Evolutionary conservation across 2,113 vertebrate genomes (phyloP), one percentile per base, ranked within the genome.

Genomic region (Gymnorhina tibicen): DNA sequence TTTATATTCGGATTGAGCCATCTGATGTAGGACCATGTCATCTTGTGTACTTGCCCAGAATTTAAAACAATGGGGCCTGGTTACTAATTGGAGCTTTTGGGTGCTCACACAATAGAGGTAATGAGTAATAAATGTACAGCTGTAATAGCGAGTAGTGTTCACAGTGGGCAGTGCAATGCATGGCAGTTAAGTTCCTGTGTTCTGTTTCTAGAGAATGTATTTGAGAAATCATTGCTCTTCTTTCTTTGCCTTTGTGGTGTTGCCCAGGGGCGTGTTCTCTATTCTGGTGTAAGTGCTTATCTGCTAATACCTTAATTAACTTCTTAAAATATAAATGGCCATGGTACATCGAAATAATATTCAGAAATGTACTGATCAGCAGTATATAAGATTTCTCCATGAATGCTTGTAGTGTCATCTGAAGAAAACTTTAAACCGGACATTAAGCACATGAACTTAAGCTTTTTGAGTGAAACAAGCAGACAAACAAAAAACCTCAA

Each of bases 1-100:
- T 94, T 92, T 63, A 42, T 66, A 69, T 91, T 95, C 1, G 39
- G 44, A 78, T 55, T 75, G 60, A 89, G 52, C 66, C 50, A 23
- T 94, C 69, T 74, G 58, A 87, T 84, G 35, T 20, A 27, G 85
- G 62, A 60, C 73, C 16, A 1, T 83, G 58, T 85, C 82, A 74
- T 94, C 72, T 66, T 82, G 74, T 79, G 77, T 94, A 18, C 82
- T 96, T 76, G 62, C 58, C 62, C 28, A 47, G 89, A 75, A 69
- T 79, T 23, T 66, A 20, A 64, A 87, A 89, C 63, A 96, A 66
- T 79, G 55, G 56, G 53, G 41, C 58, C 62, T 87, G 41, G 53
- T 82, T 89, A 46, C 88, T 94, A 87, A 80, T 79, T 91, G 85
- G 66, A 76, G 62, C 84, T 94, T 93, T 82, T 91, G 76, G 63